Evolutionary conservation across 2,113 vertebrate species (phyloP).

Genomic region (Etheostoma cragini): DNA sequence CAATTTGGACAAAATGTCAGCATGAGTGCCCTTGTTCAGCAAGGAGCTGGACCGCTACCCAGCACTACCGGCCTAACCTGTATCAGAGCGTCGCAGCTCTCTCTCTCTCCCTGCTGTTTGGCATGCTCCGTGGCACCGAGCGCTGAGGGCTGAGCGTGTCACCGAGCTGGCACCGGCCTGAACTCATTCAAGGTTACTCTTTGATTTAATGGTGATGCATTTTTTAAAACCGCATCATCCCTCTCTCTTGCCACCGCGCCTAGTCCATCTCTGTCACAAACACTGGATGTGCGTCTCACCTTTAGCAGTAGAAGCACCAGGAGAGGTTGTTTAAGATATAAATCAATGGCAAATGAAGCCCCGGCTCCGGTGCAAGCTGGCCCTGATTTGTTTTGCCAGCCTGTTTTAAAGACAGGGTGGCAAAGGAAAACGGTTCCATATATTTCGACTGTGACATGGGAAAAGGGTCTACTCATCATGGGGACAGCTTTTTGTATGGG

Average conservation of each 20-base stretch:
- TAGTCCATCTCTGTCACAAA: conserved; percentile 80
- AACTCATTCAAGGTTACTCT: conserved; percentile 77
- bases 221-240: conserved; percentile 75
- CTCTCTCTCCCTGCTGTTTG: conserved; percentile 50
- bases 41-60: conserved; percentile 39
- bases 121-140: conserved; percentile 54
- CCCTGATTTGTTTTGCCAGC: conserved; percentile 65
- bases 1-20: conserved; percentile 28
- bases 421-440: conserved; percentile 57
- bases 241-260: conserved; percentile 61
- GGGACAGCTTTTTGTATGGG: conserved; percentile 38
- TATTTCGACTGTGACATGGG: conserved; percentile 52
- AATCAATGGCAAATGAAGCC: conserved; percentile 74
- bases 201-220: conserved; percentile 80
- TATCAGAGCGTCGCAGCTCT: conserved; percentile 9
- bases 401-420: conserved; percentile 61
- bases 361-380: conserved; percentile 35
- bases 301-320: conserved; percentile 70
- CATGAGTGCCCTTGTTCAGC: conserved; percentile 47
- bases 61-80: conserved; percentile 34
- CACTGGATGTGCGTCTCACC: conserved; percentile 71
- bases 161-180: conserved; percentile 65
- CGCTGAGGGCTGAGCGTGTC: conserved; percentile 65
- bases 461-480: conserved; percentile 44
- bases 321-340: conserved; percentile 76